Evolutionary conservation across 2,888 invertebrate species (phyloP).

Genomic region (Pterostichus madidus): DNA sequence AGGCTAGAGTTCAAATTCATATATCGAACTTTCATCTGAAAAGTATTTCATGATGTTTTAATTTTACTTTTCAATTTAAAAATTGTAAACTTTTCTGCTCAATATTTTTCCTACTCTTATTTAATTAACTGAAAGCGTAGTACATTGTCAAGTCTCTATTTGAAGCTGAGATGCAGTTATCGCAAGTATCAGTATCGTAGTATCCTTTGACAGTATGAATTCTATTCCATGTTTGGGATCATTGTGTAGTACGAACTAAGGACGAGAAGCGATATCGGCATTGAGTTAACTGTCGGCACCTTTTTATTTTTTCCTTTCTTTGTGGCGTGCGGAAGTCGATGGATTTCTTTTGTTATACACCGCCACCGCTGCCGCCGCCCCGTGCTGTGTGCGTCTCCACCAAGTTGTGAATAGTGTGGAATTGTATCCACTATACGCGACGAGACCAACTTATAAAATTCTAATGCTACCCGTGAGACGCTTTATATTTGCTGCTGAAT

Average conservation of each 20-base stretch:
- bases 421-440: slow-evolving; percentile 29
- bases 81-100: not conserved
- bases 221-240: slow-evolving; percentile 6
- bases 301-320: slow-evolving; percentile 43
- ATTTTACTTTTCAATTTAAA: too few species aligned
- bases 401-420: slow-evolving; percentile 15
- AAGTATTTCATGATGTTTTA: too few species aligned
- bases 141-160: not conserved
- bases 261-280: slow-evolving; percentile 34
- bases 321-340: slow-evolving; percentile 51
- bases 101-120: too few species aligned
- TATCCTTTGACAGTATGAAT: slow-evolving; percentile 25
- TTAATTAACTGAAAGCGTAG: too few species aligned
- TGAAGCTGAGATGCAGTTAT: not conserved
- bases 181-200: slow-evolving; percentile 4
- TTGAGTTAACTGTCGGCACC: slow-evolving; percentile 48
- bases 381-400: slow-evolving; percentile 20
- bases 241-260: slow-evolving; percentile 16
- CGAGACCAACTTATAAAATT: not conserved
- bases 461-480: too few species aligned
- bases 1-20: too few species aligned
- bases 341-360: slow-evolving; percentile 44
- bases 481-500: too few species aligned
- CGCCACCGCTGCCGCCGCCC: not conserved
- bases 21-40: too few species aligned